Evolutionary conservation across 2,797 vertebrate genomes (phyloP), one percentile per base, ranked within the genome.

Genomic region (Acanthopagrus latus): DNA sequence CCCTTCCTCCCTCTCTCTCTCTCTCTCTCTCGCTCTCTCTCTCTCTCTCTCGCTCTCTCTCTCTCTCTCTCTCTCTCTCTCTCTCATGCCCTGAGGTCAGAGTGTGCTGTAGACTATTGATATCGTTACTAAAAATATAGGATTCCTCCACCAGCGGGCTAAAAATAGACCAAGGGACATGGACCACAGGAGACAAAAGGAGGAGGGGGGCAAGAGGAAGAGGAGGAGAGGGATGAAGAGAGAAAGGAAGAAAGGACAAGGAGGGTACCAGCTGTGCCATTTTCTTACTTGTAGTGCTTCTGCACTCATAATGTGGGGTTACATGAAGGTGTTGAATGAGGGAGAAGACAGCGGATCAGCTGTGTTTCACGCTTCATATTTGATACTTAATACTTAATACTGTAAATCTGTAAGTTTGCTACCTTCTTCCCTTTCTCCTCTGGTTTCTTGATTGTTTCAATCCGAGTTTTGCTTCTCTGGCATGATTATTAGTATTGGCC

Each of bases 71-170:
- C 64, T 83, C 74, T 59, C 43, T 5, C 64, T 63, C 54, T 52
- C 11, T 3, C 75, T 86, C 78, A 23, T 76, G 85, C 83, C 92
- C 90, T 86, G 80, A 90, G 88, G 91, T 91, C 92, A 91, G 85
- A 88, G 86, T 87, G 80, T 86, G 82, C 85, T 81, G 84, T 83
- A 85, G 90, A 89, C 89, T 92, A 90, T 91, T 94, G 91, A 92
- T 94, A 91, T 88, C 44, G 67, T 88, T 93, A 83, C 93, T 93
- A 94, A 90, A 94, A 92, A 94, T 94, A 94, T 83, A 93, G 86
- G 86, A 92, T 89, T 91, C 88, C 88, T 93, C 88, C 91, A 92
- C 87, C 83, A 91, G 79, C 74, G n/a, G 4, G 79, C 86, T 93
- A 95, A 90, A 94, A 91, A 94, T 94, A 94, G 91, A 80, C 66